These are phyloP conservation scores for Lepilemur ruficaudatus DNA, from an alignment of 2,797 vertebrate genomes.

Conservation along the genomic window DNA sequence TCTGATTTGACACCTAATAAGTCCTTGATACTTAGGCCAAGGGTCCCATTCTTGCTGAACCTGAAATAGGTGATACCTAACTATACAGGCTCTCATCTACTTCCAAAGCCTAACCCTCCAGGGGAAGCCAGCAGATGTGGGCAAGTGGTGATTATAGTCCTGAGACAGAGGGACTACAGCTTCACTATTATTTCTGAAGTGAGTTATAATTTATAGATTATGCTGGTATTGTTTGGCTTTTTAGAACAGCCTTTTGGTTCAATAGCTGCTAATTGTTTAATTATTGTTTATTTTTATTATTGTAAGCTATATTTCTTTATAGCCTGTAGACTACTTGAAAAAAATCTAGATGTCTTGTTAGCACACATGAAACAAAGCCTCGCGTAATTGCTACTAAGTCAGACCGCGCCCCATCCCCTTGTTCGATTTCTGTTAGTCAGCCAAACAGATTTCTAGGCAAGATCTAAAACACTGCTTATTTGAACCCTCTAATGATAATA, in stretches of 20 bases:
- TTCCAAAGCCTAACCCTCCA: background rate
- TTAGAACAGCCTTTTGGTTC: conserved; percentile 29
- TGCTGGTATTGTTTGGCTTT: background rate
- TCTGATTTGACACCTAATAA: conserved; percentile 9
- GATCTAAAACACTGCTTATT: background rate
- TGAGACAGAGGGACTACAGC: background rate
- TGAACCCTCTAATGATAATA: background rate
- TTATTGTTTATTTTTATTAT: background rate
- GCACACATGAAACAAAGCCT: background rate
- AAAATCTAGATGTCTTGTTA: background rate
- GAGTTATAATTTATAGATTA: conserved; percentile 24
- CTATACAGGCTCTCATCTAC: background rate
- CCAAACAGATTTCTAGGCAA: background rate
- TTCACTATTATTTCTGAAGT: conserved; percentile 3
- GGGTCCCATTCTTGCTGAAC: background rate
- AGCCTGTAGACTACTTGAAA: background rate
- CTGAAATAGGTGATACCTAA: background rate
- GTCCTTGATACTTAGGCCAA: background rate
- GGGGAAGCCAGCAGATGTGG: background rate
- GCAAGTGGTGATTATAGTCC: background rate
- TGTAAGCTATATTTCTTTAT: background rate
- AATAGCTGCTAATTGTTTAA: background rate
- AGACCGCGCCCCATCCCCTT: background rate
- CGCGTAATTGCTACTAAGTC: background rate
- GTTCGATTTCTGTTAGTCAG: background rate